Percentiles rank a stretch among this genome's conserved stretches.
These are phyloP conservation scores for Mesopsocus fuscifrons DNA, from an alignment of 2,888 invertebrate genomes.

Conservation along the genomic window DNA sequence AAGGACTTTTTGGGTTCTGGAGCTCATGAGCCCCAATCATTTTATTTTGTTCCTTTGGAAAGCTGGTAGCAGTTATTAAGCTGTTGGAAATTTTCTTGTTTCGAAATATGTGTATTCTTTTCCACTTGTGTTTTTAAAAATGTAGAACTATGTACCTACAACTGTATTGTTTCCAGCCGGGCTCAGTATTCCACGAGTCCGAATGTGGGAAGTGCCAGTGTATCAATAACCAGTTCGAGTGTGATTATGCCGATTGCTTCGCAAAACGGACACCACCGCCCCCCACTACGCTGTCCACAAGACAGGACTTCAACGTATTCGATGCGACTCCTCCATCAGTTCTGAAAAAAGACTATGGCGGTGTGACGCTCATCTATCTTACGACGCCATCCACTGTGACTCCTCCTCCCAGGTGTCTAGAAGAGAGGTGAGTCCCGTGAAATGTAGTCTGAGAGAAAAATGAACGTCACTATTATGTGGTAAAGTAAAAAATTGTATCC, in stretches of 20 bases:
- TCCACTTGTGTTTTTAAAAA: too few relatives aligned
- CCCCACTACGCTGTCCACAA: slow-evolving; percentile 10
- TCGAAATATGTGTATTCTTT: too few relatives aligned
- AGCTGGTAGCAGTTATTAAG: too few relatives aligned
- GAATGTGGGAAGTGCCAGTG: slow-evolving; percentile 63
- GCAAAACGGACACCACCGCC: slow-evolving; percentile 13
- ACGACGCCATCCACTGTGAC: slow-evolving; percentile 24
- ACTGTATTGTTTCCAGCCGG: too few relatives aligned
- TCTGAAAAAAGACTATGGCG: not conserved
- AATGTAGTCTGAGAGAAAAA: not conserved
- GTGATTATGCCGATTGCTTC: slow-evolving; percentile 35
- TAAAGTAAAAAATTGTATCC: too few relatives aligned
- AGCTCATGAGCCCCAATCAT: too few relatives aligned
- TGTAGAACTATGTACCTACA: too few relatives aligned
- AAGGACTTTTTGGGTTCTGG: too few relatives aligned
- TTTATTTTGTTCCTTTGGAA: too few relatives aligned
- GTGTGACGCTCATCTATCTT: slow-evolving; percentile 13
- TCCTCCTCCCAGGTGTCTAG: slow-evolving; percentile 27
- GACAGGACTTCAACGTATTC: not conserved
- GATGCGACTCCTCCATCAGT: not conserved
- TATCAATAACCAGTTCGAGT: slow-evolving; percentile 51
- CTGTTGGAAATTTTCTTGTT: too few relatives aligned
- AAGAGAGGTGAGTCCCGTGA: slow-evolving; percentile 21
- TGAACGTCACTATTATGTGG: too few relatives aligned
- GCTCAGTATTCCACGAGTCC: slow-evolving; percentile 35